These are phyloP conservation scores for Paraescarpia echinospica DNA, from an alignment of 1,140 invertebrate species.

Conservation along the genomic window DNA sequence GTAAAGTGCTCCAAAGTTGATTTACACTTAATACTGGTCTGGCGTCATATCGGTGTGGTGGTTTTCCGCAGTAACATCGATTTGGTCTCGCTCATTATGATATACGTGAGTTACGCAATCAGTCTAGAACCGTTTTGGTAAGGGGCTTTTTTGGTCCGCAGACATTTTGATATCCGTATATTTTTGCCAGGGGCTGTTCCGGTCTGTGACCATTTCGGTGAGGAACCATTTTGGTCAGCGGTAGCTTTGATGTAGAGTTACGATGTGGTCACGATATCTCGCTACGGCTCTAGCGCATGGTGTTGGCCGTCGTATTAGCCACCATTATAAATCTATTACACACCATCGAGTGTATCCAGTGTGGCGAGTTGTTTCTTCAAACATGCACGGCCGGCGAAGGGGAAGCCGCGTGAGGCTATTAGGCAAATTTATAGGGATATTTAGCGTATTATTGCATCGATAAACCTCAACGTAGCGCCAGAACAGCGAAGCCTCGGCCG, in stretches of 20 bases:
- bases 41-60: too few species aligned
- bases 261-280: background rate
- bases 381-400: background rate
- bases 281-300: background rate
- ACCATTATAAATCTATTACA: background rate
- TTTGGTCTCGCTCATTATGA: too few species aligned
- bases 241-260: background rate
- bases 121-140: too few species aligned
- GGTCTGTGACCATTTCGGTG: background rate
- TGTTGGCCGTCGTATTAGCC: background rate
- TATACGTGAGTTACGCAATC: too few species aligned
- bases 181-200: background rate
- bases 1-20: too few species aligned
- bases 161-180: too few species aligned
- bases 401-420: background rate
- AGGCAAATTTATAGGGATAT: conserved; percentile 6
- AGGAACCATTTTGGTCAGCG: background rate
- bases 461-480: background rate
- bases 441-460: background rate
- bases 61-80: too few species aligned
- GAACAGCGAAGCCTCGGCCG: background rate
- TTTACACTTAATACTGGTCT: too few species aligned
- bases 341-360: background rate
- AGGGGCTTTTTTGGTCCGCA: too few species aligned
- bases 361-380: background rate